Conservation (phyloP, 2,888 invertebrate genomes). For the Itoplectis maculator region DNA sequence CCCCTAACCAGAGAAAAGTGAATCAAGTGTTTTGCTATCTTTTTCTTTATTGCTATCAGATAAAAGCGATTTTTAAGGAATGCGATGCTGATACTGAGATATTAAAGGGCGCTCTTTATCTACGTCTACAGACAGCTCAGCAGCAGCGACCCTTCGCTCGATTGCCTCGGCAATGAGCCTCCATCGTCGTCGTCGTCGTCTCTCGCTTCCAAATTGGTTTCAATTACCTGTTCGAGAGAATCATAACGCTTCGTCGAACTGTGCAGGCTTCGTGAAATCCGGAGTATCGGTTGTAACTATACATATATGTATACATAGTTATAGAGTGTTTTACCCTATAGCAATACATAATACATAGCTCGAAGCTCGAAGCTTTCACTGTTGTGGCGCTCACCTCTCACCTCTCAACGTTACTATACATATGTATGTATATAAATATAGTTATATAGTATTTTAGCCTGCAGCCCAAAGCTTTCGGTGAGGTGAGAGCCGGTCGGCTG, state of each 20-base stretch:
- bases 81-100: not conserved
- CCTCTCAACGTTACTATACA: too few species aligned
- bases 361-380: too few species aligned
- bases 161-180: constrained; percentile 3
- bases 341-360: constrained; percentile 26
- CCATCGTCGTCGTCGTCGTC: not conserved
- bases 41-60: not conserved
- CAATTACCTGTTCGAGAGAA: constrained; percentile 51
- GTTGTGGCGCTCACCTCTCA: too few species aligned
- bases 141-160: not conserved
- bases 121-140: too few species aligned
- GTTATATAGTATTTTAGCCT: too few species aligned
- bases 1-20: too few species aligned
- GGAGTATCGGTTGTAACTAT: constrained; percentile 11
- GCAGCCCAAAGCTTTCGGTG: too few species aligned
- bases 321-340: constrained; percentile 16
- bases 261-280: constrained; percentile 48
- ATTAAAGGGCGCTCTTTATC: not conserved
- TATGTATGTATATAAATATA: too few species aligned
- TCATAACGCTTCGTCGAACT: constrained; percentile 56
- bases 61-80: not conserved
- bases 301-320: too few species aligned
- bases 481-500: not conserved
- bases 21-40: too few species aligned
- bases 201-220: constrained; percentile 49